Conservation (phyloP, 1,140 invertebrate species). For the Cotesia vestalis region DNA sequence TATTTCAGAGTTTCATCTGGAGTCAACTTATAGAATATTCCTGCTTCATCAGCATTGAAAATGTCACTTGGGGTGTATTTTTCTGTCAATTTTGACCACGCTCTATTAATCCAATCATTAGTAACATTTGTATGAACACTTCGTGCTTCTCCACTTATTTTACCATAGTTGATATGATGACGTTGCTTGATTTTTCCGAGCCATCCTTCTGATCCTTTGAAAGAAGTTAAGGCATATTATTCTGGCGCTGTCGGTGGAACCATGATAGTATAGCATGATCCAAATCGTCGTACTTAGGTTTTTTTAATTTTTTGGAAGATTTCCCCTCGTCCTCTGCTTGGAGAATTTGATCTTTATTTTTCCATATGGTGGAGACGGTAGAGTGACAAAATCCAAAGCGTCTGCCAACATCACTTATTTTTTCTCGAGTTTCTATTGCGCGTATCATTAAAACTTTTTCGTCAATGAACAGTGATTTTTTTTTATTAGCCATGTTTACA, state of each 20-base stretch:
- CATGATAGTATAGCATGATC: slow-evolving; percentile 41
- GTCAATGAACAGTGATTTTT: too few species aligned
- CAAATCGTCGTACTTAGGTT: slow-evolving; percentile 37
- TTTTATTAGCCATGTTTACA: slow-evolving; percentile 4
- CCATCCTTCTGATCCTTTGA: slow-evolving; percentile 34
- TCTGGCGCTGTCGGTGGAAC: slow-evolving; percentile 35
- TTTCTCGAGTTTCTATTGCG: slow-evolving; percentile 2
- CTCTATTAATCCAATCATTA: too few species aligned
- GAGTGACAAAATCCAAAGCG: slow-evolving; percentile 8
- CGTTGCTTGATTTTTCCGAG: too few species aligned
- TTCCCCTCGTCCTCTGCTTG: slow-evolving; percentile 1
- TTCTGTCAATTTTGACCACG: too few species aligned
- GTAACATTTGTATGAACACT: too few species aligned
- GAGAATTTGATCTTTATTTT: slow-evolving; percentile 3
- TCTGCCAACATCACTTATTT: slow-evolving; percentile 5
- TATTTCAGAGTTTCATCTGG: too few species aligned
- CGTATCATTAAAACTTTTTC: neutral
- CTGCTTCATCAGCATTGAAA: too few species aligned
- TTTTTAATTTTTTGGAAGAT: slow-evolving; percentile 33
- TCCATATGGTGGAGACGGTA: slow-evolving; percentile 3
- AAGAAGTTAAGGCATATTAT: slow-evolving; percentile 30
- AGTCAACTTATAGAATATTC: too few species aligned
- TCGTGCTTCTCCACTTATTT: too few species aligned
- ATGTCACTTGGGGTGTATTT: too few species aligned
- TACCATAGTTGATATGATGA: too few species aligned